Evolutionary conservation across 2,888 invertebrate species (phyloP), one percentile per base, ranked within the genome.

Genomic region (Nasonovia ribisnigri): DNA sequence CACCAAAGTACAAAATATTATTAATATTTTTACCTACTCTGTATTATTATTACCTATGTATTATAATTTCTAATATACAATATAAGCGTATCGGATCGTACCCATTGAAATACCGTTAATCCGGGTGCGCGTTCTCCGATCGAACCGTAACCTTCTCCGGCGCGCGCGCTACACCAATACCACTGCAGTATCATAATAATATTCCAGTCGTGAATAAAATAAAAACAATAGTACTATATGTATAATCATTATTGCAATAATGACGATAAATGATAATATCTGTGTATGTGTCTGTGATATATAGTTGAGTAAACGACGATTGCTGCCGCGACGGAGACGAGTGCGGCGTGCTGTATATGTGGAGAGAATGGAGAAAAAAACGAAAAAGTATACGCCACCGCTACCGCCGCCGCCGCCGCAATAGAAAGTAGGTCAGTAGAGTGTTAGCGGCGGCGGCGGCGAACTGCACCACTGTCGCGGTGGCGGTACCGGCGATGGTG

Each of bases 361-460:
- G 46, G 6, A 48, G 43, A 54, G 42, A 67, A 57, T 48, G 6
- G 43, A 84, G n/a, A 54, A 91, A 90, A 92, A 60, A 57, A 91
- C 84, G 54, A 84, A 91, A 84, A 91, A 91, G 43, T 86, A 86
- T 42, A 84, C 88, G 67, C 46, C n/a, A 46, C 11, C 90, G 20
- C 54, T 36, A 26, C 57, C 67, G 88, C 87, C 57, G 87, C 67
- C 42, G 92, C 60, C 91, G 91, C 43, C 43, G 84, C 43, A 89
- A 20, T 90, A 93, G 93, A 93, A 93, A 93, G 93, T 93, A 93
- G 93, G 93, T 93, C 93, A 93, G 93, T 93, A 93, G 93, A 93
- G 93, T 93, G 93, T 93, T 93, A 90, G 54, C 51, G 24, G 84
- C 86, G 57, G 67, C 60, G n/a, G 60, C 60, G 57, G 89, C 77